Evolutionary conservation across 2,797 vertebrate species (phyloP).

Genomic region (Heterohyrax brucei): DNA sequence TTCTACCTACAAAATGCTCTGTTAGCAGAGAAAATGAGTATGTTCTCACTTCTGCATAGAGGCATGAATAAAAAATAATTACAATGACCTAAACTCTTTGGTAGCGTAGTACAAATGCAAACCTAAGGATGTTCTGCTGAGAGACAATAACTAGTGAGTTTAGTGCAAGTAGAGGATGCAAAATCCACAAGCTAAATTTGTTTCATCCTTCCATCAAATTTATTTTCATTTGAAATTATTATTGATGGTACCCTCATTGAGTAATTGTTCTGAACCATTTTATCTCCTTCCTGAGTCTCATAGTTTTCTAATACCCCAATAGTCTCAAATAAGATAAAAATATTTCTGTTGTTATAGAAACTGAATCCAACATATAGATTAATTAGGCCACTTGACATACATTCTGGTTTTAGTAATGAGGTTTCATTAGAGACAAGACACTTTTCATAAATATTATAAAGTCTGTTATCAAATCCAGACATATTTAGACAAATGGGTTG

Average conservation of each 20-base stretch:
- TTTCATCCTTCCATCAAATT: background rate
- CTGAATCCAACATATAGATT: background rate
- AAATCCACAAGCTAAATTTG: background rate
- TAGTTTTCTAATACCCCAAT: background rate
- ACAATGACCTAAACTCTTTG: background rate
- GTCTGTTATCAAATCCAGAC: background rate
- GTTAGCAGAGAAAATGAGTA: background rate
- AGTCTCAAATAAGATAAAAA: background rate
- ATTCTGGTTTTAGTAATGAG: background rate
- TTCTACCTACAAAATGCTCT: background rate
- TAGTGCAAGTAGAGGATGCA: fast-evolving
- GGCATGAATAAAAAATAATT: background rate
- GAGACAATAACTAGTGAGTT: fast-evolving
- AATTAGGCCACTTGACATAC: background rate
- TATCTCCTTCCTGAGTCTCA: background rate
- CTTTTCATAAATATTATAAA: background rate
- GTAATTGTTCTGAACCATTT: background rate
- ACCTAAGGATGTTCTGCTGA: fast-evolving
- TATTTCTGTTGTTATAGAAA: background rate
- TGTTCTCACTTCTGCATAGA: background rate
- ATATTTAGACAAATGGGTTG: background rate
- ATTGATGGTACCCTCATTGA: background rate
- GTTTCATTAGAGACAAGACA: background rate
- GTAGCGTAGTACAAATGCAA: fast-evolving
- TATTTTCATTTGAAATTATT: background rate